These are phyloP conservation scores for Cheilosia urbana DNA, from an alignment of 2,888 invertebrate species.

Conservation along the genomic window DNA sequence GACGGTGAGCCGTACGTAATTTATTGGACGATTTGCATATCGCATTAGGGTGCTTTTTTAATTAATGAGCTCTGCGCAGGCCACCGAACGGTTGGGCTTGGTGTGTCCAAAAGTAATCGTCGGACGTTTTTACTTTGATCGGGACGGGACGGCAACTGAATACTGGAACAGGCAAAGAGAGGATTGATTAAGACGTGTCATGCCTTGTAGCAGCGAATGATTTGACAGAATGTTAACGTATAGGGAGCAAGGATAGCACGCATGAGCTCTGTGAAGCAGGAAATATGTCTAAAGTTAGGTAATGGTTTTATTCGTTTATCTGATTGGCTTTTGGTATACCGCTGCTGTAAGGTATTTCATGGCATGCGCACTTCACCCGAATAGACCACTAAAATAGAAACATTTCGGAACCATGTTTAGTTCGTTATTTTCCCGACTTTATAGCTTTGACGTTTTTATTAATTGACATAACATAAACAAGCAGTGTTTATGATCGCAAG, in stretches of 20 bases:
- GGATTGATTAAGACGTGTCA: slow-evolving; percentile 71
- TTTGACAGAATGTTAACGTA: slow-evolving; percentile 66
- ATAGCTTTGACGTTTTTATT: slow-evolving; percentile 73
- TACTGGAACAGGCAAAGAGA: neutral
- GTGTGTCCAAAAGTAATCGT: slow-evolving; percentile 60
- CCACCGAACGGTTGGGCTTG: slow-evolving; percentile 52
- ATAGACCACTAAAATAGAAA: neutral
- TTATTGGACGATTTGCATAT: slow-evolving; percentile 71
- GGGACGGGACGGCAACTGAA: neutral
- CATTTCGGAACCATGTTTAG: slow-evolving; percentile 70
- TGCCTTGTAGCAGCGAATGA: slow-evolving; percentile 52
- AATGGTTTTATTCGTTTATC: slow-evolving; percentile 67
- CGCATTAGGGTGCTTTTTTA: slow-evolving; percentile 74
- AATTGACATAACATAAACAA: slow-evolving; percentile 72
- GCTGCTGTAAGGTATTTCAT: neutral
- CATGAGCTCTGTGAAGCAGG: slow-evolving; percentile 51
- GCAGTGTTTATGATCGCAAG: slow-evolving; percentile 63
- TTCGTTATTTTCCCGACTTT: slow-evolving; percentile 70
- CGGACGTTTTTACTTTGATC: slow-evolving; percentile 16
- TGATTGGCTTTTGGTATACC: slow-evolving; percentile 51
- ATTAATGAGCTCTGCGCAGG: slow-evolving; percentile 71
- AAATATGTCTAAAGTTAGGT: slow-evolving; percentile 59
- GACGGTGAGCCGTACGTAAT: slow-evolving; percentile 53
- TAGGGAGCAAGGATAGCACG: slow-evolving; percentile 55
- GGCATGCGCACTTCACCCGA: slow-evolving; percentile 48